Evolutionary conservation across 2,888 invertebrate genomes (phyloP).

Genomic region (Drosophila kambysellisi): DNA sequence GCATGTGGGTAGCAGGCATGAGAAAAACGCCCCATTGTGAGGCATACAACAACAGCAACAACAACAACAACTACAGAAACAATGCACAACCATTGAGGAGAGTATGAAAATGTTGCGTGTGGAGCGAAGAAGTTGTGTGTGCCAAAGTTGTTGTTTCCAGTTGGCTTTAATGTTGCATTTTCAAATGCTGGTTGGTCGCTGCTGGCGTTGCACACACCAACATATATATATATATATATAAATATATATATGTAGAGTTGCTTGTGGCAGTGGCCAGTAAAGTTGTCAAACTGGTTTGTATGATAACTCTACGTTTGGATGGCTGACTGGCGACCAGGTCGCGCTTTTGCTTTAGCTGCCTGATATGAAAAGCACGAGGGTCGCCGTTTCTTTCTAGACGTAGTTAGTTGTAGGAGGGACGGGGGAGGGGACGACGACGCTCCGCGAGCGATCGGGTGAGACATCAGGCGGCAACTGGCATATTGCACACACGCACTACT

Average conservation of each 20-base stretch:
- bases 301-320: slow-evolving; percentile 67
- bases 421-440: neutral
- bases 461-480: slow-evolving; percentile 40
- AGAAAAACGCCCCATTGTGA: slow-evolving; percentile 76
- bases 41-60: slow-evolving; percentile 37
- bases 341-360: slow-evolving; percentile 68
- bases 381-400: slow-evolving; percentile 33
- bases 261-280: slow-evolving; percentile 23
- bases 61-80: slow-evolving; percentile 36
- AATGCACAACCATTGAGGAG: slow-evolving; percentile 32
- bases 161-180: slow-evolving; percentile 78
- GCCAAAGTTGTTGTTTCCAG: slow-evolving; percentile 67
- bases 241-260: neutral
- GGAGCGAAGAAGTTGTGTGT: slow-evolving; percentile 59
- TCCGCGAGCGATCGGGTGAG: slow-evolving; percentile 1
- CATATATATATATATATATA: slow-evolving; percentile 4
- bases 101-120: slow-evolving; percentile 61
- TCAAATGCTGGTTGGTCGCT: slow-evolving; percentile 76
- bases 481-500: slow-evolving; percentile 70
- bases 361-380: slow-evolving; percentile 72
- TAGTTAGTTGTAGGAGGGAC: neutral
- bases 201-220: slow-evolving; percentile 57
- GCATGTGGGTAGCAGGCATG: slow-evolving; percentile 68
- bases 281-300: slow-evolving; percentile 76
- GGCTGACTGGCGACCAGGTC: slow-evolving; percentile 63